Percentiles rank a stretch among this genome's conserved stretches.
These are phyloP conservation scores for Halcyon senegalensis DNA, from an alignment of 2,113 vertebrate genomes.

Conservation along the genomic window DNA sequence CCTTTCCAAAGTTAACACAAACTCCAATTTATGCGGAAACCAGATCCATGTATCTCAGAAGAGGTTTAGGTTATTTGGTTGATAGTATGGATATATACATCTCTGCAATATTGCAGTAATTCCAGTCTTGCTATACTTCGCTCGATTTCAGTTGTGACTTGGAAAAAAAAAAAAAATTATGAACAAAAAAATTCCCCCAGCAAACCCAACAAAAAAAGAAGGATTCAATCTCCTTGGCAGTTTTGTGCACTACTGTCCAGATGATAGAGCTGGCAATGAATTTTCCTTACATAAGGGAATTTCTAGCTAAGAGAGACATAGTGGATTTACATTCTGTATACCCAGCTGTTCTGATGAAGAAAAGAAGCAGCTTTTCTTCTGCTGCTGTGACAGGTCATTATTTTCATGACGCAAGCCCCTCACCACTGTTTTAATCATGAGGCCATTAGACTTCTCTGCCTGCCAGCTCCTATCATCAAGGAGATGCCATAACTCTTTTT, in stretches of 20 bases:
- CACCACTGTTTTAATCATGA: not conserved
- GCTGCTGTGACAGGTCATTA: not conserved
- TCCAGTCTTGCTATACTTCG: not conserved
- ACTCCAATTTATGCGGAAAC: not conserved
- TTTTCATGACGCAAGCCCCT: not conserved
- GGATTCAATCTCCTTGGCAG: not conserved
- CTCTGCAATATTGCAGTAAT: not conserved
- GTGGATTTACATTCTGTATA: not conserved
- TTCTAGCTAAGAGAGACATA: not conserved
- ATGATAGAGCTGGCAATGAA: not conserved
- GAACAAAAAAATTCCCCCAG: not conserved
- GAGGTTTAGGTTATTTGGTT: not conserved
- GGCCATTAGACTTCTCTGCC: not conserved
- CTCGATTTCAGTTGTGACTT: not conserved
- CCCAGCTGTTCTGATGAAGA: not conserved
- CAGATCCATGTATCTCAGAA: not conserved
- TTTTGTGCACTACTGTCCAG: not conserved
- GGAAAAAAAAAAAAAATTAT: not conserved
- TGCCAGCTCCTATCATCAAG: not conserved
- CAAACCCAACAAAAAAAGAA: not conserved
- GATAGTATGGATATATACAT: not conserved
- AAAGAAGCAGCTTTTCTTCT: not conserved
- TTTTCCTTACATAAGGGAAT: not conserved
- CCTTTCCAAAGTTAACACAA: not conserved
- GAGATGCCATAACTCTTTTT: not conserved